Base-by-base conservation (phyloP, 1,140 invertebrate species). In the Aphelinus atriplicis region DNA sequence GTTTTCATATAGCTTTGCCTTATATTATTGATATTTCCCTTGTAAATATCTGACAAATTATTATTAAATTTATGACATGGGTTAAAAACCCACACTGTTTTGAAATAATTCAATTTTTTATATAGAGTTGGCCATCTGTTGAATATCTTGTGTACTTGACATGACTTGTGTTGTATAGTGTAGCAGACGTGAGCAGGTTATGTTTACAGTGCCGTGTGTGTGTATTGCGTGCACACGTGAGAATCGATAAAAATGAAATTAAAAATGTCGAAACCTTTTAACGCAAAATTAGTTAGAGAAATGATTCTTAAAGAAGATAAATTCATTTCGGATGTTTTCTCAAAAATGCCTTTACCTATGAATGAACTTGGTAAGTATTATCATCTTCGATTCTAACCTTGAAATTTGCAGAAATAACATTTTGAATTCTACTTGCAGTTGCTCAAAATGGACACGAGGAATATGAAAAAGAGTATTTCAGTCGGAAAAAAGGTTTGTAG, bases 261-360 rank as follows among this genome's bases (percentile, higher is more conserved):
- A 77, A 84, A 82, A 81, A 85, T 83, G 83, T 62, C 78, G 50
- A 82, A 84, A 45, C 45, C 71, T 71, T 88, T 89, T 73, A 80
- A 89, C 71, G 26, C 62, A n/a, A 84, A 84, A 65, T 73, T 80
- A 72, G 77, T 83, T 0, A 82, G 83, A 63, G 62, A 83, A 60
- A 78, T 85, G 51, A 77, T 89, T 46, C 55, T 79, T 47, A 75
- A 79, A 51, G 89, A 89, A 81, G 84, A 86, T 64, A 79, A 85
- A 76, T 89, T 88, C 75, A 85, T 90, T 45, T 80, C 84, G 1
- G 73, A 86, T 64, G 80, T 89, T 78, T 88, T 89, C 72, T 71
- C 75, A 7, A 84, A 83, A 79, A 84, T 85, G 73, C 82, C 86
- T n/a, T 66, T 88, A 9, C 84, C 88, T 7, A 57, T 73, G 6